Base-by-base conservation (phyloP, 2,797 vertebrate species). In the Falco cherrug region DNA sequence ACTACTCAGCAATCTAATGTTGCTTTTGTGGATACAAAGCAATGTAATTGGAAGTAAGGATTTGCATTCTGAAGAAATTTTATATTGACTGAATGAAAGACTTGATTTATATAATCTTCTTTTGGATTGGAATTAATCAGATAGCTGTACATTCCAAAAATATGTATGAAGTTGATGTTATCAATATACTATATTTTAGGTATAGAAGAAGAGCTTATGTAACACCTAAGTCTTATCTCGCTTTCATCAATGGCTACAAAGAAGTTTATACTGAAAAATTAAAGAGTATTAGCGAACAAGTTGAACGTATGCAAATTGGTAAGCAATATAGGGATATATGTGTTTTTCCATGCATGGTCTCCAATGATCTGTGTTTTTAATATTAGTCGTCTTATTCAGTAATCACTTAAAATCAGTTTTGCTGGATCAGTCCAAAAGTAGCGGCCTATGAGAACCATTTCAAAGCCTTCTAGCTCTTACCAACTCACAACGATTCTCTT, bases 281-380 rank as follows among this genome's bases (percentile, higher is more conserved):
- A 92, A 43, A 94, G 11, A 96, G 77, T 56, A 99, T 99, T 84
- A 98, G 98, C 74, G 98, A 98, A 16, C 98, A 99, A 87, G 98
- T 98, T 41, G 98, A 99, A 73, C 98, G 98, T 65, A 99, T 99
- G 98, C 98, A 98, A 94, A 97, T 98, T 69, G 99, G 99, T 99
- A 98, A 98, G 98, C 35, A 47, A 45, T 75, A 35, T 25, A 51
- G 16, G 11, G 19, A 45, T 64, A 77, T 90, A 26, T 3, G 6
- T 73, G 2, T 48, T 48, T 89, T 67, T 80, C 25, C 29, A 21
- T 18, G 10, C 25, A 11, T 16, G 11, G 1, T 63, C 22, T 92
- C 33, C 65, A 71, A 35, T 69, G 1, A 70, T 60, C 31, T 80
- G 7, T 63, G 6, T 13, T 84, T 90, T 89, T 69, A 64, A n/a